phyloP scores from a whole-genome alignment of 2,113 vertebrate species.

The Barnardius zonarius region DNA sequence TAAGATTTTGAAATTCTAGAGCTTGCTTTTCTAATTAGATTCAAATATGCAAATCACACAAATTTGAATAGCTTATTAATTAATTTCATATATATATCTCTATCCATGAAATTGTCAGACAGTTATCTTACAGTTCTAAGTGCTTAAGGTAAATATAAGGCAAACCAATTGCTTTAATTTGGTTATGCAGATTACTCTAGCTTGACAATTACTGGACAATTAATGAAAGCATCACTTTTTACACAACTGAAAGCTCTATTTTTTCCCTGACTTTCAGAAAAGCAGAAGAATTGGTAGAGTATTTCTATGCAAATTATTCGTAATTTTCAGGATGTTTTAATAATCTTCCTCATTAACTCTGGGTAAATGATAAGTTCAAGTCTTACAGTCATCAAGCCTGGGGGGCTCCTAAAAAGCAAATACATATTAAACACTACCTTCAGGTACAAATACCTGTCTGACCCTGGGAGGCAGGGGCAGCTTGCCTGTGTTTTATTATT shows the following conservation, averaged over 20 bases:
- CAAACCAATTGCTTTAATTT: conserved; percentile 19
- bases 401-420: not conserved
- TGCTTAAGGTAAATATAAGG: conserved; percentile 41
- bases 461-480: not conserved
- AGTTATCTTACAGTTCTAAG: conserved; percentile 9
- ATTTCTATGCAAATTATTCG: conserved; percentile 4
- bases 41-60: conserved; percentile 5
- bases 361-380: conserved; percentile 3
- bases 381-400: not conserved
- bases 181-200: not conserved
- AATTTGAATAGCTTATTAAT: conserved; percentile 40
- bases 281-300: conserved; percentile 21
- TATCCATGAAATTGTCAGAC: conserved; percentile 6
- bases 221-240: not conserved
- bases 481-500: not conserved
- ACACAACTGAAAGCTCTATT: conserved; percentile 4
- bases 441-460: not conserved
- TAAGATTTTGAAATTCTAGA: conserved; percentile 28
- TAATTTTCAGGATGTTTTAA: conserved; percentile 53
- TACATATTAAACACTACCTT: not conserved
- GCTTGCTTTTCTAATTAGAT: conserved; percentile 28
- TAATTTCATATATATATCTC: not conserved
- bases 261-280: conserved; percentile 5
- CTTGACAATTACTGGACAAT: conserved; percentile 2
- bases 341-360: conserved; percentile 36